Percentiles rank a stretch among this genome's conserved stretches.
phyloP scores from a whole-genome alignment of 2,888 invertebrate species.

The Chironomus riparius region DNA sequence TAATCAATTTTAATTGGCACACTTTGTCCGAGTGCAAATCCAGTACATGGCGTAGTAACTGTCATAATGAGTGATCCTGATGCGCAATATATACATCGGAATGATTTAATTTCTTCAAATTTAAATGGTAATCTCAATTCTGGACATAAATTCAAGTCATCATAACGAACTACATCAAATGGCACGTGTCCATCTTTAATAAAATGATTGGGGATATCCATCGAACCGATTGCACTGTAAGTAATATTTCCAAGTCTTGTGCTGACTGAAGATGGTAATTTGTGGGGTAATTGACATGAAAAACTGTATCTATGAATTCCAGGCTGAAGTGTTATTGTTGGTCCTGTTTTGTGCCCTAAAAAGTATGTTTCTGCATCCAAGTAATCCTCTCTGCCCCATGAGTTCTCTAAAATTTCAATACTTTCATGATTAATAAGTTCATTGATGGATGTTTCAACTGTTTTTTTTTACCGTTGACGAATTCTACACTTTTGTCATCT shows the following conservation, averaged over 20 bases:
- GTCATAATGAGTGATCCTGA: slow-evolving; percentile 12
- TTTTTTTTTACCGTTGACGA: no score
- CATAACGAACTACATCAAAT: background rate
- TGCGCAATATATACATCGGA: slow-evolving; percentile 12
- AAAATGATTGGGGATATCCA: slow-evolving; percentile 50
- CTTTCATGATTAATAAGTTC: slow-evolving; percentile 31
- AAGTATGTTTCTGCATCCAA: slow-evolving; percentile 43
- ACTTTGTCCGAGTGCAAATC: slow-evolving; percentile 14
- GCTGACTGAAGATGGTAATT: background rate
- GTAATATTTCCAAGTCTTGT: slow-evolving; percentile 43
- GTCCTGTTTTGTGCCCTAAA: slow-evolving; percentile 42
- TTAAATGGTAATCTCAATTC: background rate
- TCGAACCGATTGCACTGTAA: slow-evolving; percentile 50
- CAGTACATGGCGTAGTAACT: slow-evolving; percentile 15
- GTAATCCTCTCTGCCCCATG: slow-evolving; percentile 47
- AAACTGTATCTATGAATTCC: slow-evolving; percentile 46
- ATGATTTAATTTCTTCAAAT: slow-evolving; percentile 3
- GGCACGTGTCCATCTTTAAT: slow-evolving; percentile 34
- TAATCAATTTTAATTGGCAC: slow-evolving; percentile 19
- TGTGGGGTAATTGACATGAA: slow-evolving; percentile 42
- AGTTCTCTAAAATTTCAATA: slow-evolving; percentile 30
- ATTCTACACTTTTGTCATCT: no score
- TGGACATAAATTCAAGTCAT: background rate
- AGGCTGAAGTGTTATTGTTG: slow-evolving; percentile 36
- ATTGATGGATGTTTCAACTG: no score